Percentiles rank a stretch among this genome's conserved stretches.
phyloP scores from a whole-genome alignment of 2,797 vertebrate genomes.

The Melanotaenia parkinsoni region DNA sequence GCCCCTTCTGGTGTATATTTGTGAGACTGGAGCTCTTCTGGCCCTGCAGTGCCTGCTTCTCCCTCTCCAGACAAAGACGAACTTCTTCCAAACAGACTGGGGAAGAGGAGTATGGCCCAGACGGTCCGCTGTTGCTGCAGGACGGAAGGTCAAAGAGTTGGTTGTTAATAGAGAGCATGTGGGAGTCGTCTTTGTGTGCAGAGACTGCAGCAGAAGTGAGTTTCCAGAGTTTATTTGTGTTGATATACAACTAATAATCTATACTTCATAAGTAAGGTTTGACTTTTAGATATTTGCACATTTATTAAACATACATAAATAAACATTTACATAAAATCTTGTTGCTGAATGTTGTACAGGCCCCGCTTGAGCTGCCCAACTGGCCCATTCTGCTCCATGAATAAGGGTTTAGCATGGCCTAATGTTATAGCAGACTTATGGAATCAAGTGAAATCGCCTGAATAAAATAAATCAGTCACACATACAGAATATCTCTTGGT shows the following conservation, averaged over 20 bases:
- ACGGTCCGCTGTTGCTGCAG: constrained; percentile 43
- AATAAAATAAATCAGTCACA: not conserved
- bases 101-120: constrained; percentile 74
- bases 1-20: constrained; percentile 89
- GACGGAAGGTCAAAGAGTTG: constrained; percentile 27
- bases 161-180: constrained; percentile 6
- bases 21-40: constrained; percentile 93
- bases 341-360: not conserved
- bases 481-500: not conserved
- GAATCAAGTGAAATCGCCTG: not conserved
- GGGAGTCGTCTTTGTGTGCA: not conserved
- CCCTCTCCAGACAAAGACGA: constrained; percentile 75
- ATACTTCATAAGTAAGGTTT: no score
- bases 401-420: not conserved
- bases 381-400: not conserved
- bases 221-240: not conserved
- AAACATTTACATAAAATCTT: not conserved
- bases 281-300: not conserved
- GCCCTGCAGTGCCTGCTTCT: constrained; percentile 79
- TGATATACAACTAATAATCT: not conserved
- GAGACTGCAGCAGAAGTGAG: not conserved
- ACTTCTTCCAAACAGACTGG: constrained; percentile 66
- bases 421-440: not conserved
- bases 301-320: not conserved
- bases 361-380: not conserved